Evolutionary conservation across 1,140 invertebrate species (phyloP), one percentile per base, ranked within the genome.

Genomic region (Bombus cullumanus): DNA sequence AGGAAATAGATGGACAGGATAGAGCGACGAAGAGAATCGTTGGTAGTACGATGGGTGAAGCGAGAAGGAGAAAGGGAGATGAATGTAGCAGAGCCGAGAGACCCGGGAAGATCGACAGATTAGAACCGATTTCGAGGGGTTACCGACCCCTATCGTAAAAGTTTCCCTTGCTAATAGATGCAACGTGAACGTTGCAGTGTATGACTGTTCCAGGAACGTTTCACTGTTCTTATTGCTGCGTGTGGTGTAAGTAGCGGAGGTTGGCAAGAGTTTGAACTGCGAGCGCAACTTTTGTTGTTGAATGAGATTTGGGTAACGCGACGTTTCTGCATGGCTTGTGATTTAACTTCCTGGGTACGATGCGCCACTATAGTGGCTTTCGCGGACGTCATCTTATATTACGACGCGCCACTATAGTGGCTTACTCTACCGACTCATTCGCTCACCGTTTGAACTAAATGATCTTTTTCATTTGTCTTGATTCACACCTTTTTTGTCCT

Each of bases 1-100:
- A 68, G 66, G 80, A 80, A 84, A 81, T 68, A 25, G 34, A 74
- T 75, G 57, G 66, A 71, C 73, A 10, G 75, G n/a, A 41, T n/a
- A 28, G 68, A n/a, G 39, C 8, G 22, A 47, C 22, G 43, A 66
- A 18, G 57, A 59, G 43, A 28, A 57, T 18, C n/a, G 1, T 25
- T 4, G 43, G 2, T 53, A 53, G 18, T 8, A 5, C 2, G 1
- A 47, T 18, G 25, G 57, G 57, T 64, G 53, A 41, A 37, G 12
- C 12, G 31, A 37, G 25, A 13, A 5, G 9, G 5, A 59, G 15
- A n/a, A 41, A 76, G 57, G n/a, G 69, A n/a, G 72, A 74, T 59
- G 31, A 71, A 28, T 12, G 18, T 53, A 13, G 13, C 15, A 18
- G 28, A 76, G 2, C 9, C 6, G 34, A 18, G 31, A 34, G 18